Conservation (phyloP, 2,797 vertebrate species). For the Melanotaenia parkinsoni region DNA sequence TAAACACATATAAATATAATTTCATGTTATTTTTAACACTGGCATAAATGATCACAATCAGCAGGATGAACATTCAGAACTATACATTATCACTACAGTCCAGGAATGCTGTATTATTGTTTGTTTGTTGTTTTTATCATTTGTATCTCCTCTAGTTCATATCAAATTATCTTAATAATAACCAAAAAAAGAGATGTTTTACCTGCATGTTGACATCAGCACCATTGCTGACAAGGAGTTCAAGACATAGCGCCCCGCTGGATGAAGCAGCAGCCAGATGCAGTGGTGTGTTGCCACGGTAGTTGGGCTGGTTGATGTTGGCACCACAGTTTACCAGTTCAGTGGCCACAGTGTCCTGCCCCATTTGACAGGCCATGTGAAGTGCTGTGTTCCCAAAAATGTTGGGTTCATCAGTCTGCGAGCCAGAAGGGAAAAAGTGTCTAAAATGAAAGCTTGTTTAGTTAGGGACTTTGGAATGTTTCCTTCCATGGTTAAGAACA, state of each 20-base stretch:
- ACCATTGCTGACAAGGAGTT: constrained; percentile 95
- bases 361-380: constrained; percentile 94
- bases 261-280: constrained; percentile 94
- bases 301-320: constrained; percentile 92
- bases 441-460: neutral
- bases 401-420: constrained; percentile 91
- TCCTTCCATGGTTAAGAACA: neutral
- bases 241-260: constrained; percentile 92
- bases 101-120: neutral
- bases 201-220: constrained; percentile 95
- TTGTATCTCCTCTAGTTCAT: neutral
- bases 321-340: constrained; percentile 94
- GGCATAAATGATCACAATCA: neutral
- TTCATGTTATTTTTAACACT: constrained; percentile 1
- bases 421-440: neutral
- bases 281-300: constrained; percentile 90
- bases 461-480: neutral
- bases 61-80: neutral
- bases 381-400: constrained; percentile 93
- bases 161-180: neutral
- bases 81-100: neutral
- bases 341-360: constrained; percentile 91
- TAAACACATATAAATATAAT: constrained; percentile 30
- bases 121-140: neutral
- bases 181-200: neutral